Percentiles rank a stretch among this genome's conserved stretches.
phyloP scores from a whole-genome alignment of 2,113 vertebrate genomes.

The Varanus komodoensis region DNA sequence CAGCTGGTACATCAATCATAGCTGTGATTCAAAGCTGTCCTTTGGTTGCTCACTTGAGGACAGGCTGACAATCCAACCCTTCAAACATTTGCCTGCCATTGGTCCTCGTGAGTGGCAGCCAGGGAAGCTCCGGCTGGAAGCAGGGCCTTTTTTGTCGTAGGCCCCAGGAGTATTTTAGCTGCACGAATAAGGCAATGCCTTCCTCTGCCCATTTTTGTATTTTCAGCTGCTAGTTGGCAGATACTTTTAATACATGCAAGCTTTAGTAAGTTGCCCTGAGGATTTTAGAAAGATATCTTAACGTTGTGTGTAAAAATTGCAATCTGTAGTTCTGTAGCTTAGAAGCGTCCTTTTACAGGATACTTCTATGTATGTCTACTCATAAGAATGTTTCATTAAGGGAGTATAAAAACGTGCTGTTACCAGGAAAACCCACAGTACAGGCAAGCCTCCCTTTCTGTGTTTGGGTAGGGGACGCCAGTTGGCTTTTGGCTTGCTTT shows the following conservation, averaged over 20 bases:
- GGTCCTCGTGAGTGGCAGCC: background rate
- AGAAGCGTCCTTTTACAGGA: too few relatives aligned
- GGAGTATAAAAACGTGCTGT: too few relatives aligned
- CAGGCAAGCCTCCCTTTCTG: background rate
- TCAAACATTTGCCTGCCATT: background rate
- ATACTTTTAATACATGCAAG: background rate
- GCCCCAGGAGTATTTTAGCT: background rate
- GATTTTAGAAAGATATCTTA: background rate
- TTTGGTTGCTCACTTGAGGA: background rate
- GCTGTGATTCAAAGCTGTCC: background rate
- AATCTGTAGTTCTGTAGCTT: background rate
- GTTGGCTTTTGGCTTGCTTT: background rate
- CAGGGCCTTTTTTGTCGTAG: background rate
- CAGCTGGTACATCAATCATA: background rate
- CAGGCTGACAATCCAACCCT: background rate
- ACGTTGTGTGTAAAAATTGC: background rate
- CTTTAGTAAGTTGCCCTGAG: background rate
- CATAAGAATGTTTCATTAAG: background rate
- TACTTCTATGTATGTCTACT: background rate
- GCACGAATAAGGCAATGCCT: background rate
- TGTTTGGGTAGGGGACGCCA: background rate
- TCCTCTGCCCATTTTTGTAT: background rate
- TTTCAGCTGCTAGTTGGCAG: too few relatives aligned
- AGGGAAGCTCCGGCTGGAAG: background rate
- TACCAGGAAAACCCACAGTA: background rate